Percentiles rank a stretch among this genome's conserved stretches.
Conservation (phyloP, 2,113 vertebrate genomes). For the Girardinichthys multiradiatus region DNA sequence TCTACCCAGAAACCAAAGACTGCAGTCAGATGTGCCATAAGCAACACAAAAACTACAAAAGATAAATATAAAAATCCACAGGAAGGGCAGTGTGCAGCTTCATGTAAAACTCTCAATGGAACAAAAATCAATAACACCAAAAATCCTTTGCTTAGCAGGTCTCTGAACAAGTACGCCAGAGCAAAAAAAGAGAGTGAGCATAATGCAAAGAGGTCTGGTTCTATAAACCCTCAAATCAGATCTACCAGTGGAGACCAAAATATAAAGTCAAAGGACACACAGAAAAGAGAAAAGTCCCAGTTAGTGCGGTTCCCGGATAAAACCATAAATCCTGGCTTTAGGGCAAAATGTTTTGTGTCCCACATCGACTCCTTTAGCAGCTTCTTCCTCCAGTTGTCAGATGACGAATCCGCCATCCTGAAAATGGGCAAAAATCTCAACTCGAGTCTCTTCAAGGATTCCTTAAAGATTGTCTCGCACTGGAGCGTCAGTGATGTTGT, state of each 20-base stretch:
- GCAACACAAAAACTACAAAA: background rate
- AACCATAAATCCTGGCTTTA: slow-evolving; percentile 69
- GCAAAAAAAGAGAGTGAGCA: background rate
- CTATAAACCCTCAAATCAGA: background rate
- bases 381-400: slow-evolving; percentile 85
- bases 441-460: slow-evolving; percentile 38
- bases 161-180: slow-evolving; percentile 12
- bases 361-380: slow-evolving; percentile 65
- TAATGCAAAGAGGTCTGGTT: background rate
- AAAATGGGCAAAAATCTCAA: slow-evolving; percentile 81
- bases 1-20: slow-evolving; percentile 35
- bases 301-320: slow-evolving; percentile 71
- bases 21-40: slow-evolving; percentile 4
- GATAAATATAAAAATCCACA: background rate
- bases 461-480: slow-evolving; percentile 24
- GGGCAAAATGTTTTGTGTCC: slow-evolving; percentile 77
- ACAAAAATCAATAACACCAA: background rate
- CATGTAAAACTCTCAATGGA: background rate
- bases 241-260: background rate
- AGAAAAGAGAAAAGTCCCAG: slow-evolving; percentile 25
- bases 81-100: background rate
- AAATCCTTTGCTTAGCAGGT: background rate
- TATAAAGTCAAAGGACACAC: background rate
- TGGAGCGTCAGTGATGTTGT: slow-evolving; percentile 73
- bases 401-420: slow-evolving; percentile 80